Evolutionary conservation across 2,888 invertebrate genomes (phyloP).

Genomic region (Drosophila macrothrix): DNA sequence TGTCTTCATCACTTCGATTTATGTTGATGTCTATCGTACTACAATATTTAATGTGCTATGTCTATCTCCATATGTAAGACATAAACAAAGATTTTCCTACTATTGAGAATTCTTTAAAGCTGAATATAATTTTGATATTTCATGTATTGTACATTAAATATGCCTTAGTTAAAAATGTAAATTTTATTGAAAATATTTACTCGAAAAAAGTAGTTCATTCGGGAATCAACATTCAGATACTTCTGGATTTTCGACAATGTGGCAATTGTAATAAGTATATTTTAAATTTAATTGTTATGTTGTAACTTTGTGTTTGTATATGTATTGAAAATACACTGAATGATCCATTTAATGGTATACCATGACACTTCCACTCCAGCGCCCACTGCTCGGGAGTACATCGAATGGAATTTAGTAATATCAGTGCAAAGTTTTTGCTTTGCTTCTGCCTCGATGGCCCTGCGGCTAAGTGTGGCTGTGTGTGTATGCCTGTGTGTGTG

Average conservation of each 20-base stretch:
- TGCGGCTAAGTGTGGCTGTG: conserved; percentile 20
- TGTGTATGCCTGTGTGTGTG: conserved; percentile 7
- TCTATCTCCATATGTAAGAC: not conserved
- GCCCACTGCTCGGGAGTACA: conserved; percentile 19
- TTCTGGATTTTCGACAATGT: not conserved
- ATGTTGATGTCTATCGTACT: not conserved
- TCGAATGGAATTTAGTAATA: conserved; percentile 42
- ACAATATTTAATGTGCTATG: not conserved
- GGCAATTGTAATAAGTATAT: not conserved
- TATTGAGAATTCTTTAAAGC: not conserved
- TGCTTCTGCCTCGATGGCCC: conserved; percentile 36
- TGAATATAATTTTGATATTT: not conserved
- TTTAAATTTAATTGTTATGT: not conserved
- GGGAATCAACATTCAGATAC: not conserved
- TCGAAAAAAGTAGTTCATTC: not conserved
- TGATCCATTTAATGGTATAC: conserved; percentile 33
- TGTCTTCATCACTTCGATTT: not conserved
- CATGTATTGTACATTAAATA: not conserved
- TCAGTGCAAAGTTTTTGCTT: conserved; percentile 37
- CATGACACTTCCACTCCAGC: conserved; percentile 56
- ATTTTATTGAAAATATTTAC: not conserved
- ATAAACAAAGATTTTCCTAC: not conserved
- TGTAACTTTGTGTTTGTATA: not conserved
- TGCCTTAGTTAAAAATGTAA: not conserved
- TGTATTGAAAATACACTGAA: conserved; percentile 1